Evolutionary conservation across 2,888 invertebrate genomes (phyloP), one percentile per base, ranked within the genome.

Genomic region (Apodemia duryi): DNA sequence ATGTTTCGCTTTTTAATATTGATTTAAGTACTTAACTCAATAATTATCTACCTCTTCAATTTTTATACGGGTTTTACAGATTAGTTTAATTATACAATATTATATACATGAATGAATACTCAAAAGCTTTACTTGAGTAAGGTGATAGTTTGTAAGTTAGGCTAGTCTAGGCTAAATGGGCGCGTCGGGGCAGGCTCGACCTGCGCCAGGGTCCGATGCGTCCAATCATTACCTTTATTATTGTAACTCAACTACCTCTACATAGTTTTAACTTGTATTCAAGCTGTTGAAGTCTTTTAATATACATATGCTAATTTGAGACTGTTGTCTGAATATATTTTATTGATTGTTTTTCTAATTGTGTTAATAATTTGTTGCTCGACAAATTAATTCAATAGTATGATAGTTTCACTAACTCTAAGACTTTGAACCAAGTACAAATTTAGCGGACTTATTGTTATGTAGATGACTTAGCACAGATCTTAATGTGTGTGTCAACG

Each of bases 51-150:
- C 91, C 91, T 91, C 91, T 91, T 90, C 89, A 89, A 86, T 88
- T 91, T 89, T 91, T 91, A 90, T 91, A 91, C 91, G 91, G 91
- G 91, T 91, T 91, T 85, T 91, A 90, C 89, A 91, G 86, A 90
- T 88, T 91, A 91, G 91, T 91, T 90, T 90, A 91, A 91, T 91
- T 91, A 91, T 91, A 91, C 91, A 91, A 87, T 87, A 83, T 88
- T 87, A 87, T 89, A 90, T 86, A 89, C 88, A 89, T 83, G 85
- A 90, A 86, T 83, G 76, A 91, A 91, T 91, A 91, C 91, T 91
- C 91, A 91, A 86, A 91, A 91, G 91, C 91, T 91, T 91, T 90
- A 91, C 90, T 89, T 80, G 88, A 84, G 90, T 91, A 89, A 90
- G 90, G 90, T 88, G 84, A 86, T 75, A 70, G 88, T 86, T 82